A percentile compares a stretch with the other conserved stretches of the same genome.
Conservation (phyloP, 2,888 invertebrate genomes). For the Ophonus ardosiacus region DNA sequence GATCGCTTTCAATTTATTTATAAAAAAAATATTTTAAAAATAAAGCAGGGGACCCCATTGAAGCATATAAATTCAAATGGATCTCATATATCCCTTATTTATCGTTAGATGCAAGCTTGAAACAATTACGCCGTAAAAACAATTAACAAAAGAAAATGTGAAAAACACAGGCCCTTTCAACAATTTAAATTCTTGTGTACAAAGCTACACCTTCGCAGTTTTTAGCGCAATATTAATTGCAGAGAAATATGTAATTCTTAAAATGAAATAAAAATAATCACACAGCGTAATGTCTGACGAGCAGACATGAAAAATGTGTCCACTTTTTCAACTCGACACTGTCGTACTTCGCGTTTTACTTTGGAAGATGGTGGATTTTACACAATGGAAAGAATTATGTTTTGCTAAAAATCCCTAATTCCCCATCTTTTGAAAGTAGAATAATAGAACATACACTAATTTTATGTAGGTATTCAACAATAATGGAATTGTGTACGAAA, state of each 20-base stretch:
- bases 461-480: no score
- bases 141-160: background rate
- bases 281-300: conserved; percentile 44
- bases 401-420: background rate
- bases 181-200: background rate
- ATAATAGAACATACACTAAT: no score
- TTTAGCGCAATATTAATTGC: conserved; percentile 56
- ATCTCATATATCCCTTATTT: no score
- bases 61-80: no score
- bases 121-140: no score
- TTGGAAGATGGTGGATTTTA: conserved; percentile 14
- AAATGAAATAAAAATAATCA: conserved; percentile 60
- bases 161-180: background rate
- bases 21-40: no score
- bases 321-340: conserved; percentile 45
- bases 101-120: no score
- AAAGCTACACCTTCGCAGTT: background rate
- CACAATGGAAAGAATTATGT: background rate
- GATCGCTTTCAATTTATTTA: no score
- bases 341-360: conserved; percentile 13
- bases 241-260: conserved; percentile 61
- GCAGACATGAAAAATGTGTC: conserved; percentile 48
- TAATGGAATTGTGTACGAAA: no score
- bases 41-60: no score
- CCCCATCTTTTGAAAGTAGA: background rate